Evolutionary conservation across 1,140 invertebrate species (phyloP).

Genomic region (Meloidogyne floridensis): DNA sequence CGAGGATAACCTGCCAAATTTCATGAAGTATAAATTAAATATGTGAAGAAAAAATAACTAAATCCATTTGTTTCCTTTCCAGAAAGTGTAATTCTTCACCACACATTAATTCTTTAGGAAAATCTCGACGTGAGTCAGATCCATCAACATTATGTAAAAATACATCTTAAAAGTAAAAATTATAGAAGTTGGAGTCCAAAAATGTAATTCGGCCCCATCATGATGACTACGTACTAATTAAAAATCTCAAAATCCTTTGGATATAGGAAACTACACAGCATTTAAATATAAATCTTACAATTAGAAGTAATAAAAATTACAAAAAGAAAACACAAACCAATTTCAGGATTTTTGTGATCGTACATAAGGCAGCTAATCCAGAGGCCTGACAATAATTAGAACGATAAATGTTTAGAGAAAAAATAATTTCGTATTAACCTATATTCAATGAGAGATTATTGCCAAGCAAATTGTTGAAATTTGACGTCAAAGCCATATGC

Average conservation of each 20-base stretch:
- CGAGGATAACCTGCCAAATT: slow-evolving; percentile 32
- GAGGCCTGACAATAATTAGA: slow-evolving; percentile 17
- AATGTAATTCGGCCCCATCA: too few species aligned
- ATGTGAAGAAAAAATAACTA: not conserved
- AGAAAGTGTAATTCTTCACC: slow-evolving; percentile 54
- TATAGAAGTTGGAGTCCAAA: too few species aligned
- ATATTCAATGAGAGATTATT: not conserved
- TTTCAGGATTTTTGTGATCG: slow-evolving; percentile 49
- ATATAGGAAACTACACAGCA: too few species aligned
- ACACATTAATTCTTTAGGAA: slow-evolving; percentile 44
- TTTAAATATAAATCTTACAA: too few species aligned
- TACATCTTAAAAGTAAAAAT: slow-evolving; percentile 45
- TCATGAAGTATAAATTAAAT: not conserved
- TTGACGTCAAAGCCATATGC: not conserved
- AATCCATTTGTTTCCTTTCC: slow-evolving; percentile 4
- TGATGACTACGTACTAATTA: too few species aligned
- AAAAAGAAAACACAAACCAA: slow-evolving; percentile 43
- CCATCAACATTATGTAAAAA: slow-evolving; percentile 49
- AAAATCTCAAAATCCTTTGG: too few species aligned
- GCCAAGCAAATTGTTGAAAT: not conserved
- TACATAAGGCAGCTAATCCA: slow-evolving; percentile 51
- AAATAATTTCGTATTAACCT: not conserved
- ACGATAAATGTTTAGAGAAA: not conserved
- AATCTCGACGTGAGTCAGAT: slow-evolving; percentile 8
- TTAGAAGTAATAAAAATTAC: not conserved